phyloP scores from a whole-genome alignment of 2,797 vertebrate species.

The Gymnothorax reevesii region DNA sequence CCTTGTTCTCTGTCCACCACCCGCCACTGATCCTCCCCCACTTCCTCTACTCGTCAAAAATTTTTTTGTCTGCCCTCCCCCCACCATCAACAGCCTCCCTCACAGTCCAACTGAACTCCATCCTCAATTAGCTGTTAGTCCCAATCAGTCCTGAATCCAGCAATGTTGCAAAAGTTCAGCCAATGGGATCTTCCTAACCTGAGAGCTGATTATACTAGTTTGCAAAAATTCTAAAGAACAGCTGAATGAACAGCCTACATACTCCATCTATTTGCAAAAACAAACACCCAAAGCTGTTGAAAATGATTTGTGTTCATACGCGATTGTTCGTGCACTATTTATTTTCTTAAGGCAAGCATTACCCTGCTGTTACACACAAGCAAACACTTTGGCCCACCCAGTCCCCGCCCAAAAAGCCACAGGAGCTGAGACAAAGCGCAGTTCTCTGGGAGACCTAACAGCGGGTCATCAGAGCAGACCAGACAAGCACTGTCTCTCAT shows the following conservation, averaged over 20 bases:
- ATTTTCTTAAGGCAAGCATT: background rate
- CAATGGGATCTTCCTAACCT: background rate
- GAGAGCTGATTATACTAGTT: background rate
- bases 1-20: too few species aligned
- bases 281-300: too few species aligned
- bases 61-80: background rate
- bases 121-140: background rate
- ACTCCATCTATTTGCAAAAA: background rate
- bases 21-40: background rate
- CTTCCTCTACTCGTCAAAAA: background rate
- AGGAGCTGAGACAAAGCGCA: conserved; percentile 22
- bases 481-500: conserved; percentile 32
- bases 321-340: background rate
- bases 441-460: conserved; percentile 22
- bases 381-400: background rate
- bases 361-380: conserved; percentile 8
- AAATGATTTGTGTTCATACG: too few species aligned
- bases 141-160: background rate
- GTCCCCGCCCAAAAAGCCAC: conserved; percentile 18
- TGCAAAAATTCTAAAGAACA: background rate
- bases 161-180: background rate
- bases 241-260: background rate
- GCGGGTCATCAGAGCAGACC: background rate
- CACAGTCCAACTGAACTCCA: background rate
- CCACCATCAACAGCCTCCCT: background rate